Conservation (phyloP, 2,113 vertebrate species). For the Lepisosteus osseus region DNA sequence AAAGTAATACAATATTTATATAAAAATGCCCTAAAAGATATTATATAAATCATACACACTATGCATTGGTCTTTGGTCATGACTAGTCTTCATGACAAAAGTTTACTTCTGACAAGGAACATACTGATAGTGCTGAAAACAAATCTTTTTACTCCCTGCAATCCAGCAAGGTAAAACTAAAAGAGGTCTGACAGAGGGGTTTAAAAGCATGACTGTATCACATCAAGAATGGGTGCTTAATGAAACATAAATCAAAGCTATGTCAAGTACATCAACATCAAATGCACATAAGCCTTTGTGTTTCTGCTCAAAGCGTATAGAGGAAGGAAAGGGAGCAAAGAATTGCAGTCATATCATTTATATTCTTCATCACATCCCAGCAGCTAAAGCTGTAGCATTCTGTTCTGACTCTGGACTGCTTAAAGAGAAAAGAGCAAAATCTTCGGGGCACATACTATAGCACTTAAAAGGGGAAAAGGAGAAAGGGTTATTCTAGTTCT, state of each 20-base stretch:
- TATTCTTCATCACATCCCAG: conserved; percentile 23
- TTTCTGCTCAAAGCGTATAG: conserved; percentile 28
- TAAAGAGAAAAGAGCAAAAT: conserved; percentile 26
- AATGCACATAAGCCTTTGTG: conserved; percentile 32
- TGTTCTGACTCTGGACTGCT: not conserved
- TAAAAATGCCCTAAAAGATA: too few relatives aligned
- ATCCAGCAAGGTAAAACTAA: not conserved
- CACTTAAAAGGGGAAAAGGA: not conserved
- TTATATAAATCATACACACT: too few relatives aligned
- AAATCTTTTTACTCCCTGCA: not conserved
- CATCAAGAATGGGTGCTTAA: conserved; percentile 35
- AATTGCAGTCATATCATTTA: conserved; percentile 32
- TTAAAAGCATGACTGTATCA: conserved; percentile 31
- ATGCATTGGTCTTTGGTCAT: too few relatives aligned
- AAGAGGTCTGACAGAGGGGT: not conserved
- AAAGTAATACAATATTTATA: too few relatives aligned
- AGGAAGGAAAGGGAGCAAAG: conserved; percentile 22
- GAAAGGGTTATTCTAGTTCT: conserved; percentile 26
- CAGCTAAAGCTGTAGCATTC: conserved; percentile 25
- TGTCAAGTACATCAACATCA: conserved; percentile 33
- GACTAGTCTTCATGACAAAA: too few relatives aligned
- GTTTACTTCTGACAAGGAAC: too few relatives aligned
- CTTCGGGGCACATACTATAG: not conserved
- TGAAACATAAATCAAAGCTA: conserved; percentile 39
- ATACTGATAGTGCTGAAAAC: not conserved